phyloP scores from a whole-genome alignment of 2,797 vertebrate genomes.

The Tokudaia tokunoshimensis region DNA sequence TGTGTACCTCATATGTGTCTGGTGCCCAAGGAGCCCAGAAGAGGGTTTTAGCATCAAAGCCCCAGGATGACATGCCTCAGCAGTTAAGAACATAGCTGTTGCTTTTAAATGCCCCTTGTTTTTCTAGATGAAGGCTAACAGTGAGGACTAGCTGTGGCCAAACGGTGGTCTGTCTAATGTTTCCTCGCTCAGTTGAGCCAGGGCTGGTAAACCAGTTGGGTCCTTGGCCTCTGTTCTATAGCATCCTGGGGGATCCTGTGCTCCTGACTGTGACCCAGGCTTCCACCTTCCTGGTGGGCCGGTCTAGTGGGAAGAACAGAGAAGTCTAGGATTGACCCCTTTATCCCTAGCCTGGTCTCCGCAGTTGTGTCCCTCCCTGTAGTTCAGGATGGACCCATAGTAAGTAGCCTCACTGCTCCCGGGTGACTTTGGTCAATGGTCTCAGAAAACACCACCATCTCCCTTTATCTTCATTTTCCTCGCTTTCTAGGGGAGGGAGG shows the following conservation, averaged over 20 bases:
- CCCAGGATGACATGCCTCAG: not conserved
- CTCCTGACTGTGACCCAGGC: not conserved
- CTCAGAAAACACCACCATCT: not conserved
- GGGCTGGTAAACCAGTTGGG: not conserved
- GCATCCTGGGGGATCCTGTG: fast-evolving
- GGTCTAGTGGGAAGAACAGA: not conserved
- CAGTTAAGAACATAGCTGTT: no score
- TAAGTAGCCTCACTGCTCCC: not conserved
- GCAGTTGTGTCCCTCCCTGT: not conserved
- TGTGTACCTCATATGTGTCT: not conserved
- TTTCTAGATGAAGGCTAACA: not conserved
- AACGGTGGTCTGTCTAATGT: not conserved
- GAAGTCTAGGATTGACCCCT: not conserved
- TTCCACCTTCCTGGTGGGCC: not conserved
- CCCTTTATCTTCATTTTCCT: not conserved
- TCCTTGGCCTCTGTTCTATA: not conserved
- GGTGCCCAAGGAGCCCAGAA: not conserved
- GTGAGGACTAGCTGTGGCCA: not conserved
- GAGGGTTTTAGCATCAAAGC: not conserved
- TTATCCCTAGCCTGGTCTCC: not conserved
- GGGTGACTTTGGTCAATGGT: not conserved
- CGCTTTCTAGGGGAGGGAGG: not conserved
- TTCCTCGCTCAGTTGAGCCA: not conserved
- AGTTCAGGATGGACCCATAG: not conserved
- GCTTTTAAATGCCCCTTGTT: not conserved